phyloP scores from a whole-genome alignment of 2,113 vertebrate species.

The Neolamprologus sp. region DNA sequence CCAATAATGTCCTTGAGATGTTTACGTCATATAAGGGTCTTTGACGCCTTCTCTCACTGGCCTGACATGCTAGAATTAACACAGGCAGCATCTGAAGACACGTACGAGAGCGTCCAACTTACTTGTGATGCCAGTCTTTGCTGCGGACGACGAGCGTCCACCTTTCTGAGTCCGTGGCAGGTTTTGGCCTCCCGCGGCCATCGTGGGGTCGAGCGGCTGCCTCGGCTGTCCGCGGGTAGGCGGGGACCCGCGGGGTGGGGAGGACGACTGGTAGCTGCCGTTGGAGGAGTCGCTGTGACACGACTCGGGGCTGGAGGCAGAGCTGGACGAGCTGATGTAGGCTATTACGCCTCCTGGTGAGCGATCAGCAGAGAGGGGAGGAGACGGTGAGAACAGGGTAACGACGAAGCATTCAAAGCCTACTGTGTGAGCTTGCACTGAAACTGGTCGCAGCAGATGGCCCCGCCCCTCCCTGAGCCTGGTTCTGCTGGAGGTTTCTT shows the following conservation, averaged over 20 bases:
- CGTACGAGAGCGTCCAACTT: constrained; percentile 29
- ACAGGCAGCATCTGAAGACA: background rate
- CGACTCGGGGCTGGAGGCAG: constrained; percentile 87
- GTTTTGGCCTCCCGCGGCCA: constrained; percentile 6
- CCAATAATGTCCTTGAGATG: background rate
- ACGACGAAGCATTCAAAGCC: rapidly evolving
- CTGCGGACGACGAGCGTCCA: constrained; percentile 64
- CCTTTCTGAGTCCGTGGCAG: constrained; percentile 74
- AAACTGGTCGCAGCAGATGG: rapidly evolving
- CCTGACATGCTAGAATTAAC: no score
- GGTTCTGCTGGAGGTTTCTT: no score
- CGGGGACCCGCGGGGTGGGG: constrained; percentile 77
- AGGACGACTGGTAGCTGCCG: constrained; percentile 86
- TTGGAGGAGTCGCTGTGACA: constrained; percentile 94
- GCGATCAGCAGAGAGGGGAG: background rate
- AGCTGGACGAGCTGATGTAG: constrained; percentile 91
- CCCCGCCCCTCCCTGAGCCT: no score
- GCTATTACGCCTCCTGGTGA: constrained; percentile 88
- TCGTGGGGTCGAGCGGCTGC: background rate
- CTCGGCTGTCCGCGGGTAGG: constrained; percentile 48
- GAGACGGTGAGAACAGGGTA: background rate
- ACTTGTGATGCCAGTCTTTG: constrained; percentile 87
- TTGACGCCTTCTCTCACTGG: background rate
- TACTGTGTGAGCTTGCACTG: background rate
- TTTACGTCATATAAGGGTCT: background rate